These are phyloP conservation scores for Thinocorus orbignyianus DNA, from an alignment of 2,113 vertebrate species.

Conservation along the genomic window DNA sequence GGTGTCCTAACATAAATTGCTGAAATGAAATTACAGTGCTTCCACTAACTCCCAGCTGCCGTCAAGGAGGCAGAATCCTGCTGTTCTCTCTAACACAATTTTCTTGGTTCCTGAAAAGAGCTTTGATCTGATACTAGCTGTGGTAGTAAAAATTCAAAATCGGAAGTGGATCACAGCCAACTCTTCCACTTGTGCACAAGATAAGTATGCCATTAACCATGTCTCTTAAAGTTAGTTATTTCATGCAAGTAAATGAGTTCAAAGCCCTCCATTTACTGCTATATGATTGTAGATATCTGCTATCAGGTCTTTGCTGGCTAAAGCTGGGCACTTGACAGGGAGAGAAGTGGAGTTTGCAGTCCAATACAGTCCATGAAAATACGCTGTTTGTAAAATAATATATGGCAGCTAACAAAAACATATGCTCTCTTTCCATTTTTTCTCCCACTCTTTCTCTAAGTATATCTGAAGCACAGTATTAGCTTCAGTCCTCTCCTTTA, in stretches of 20 bases:
- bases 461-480: not conserved
- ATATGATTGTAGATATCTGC: slow-evolving; percentile 6
- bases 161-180: slow-evolving; percentile 56
- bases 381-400: not conserved
- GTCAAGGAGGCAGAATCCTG: not conserved
- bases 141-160: slow-evolving; percentile 47
- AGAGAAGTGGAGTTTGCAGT: not conserved
- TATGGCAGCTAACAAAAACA: not conserved
- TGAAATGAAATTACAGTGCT: not conserved
- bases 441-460: not conserved
- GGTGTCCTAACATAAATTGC: not conserved
- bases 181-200: slow-evolving; percentile 17
- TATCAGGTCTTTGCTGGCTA: not conserved
- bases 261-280: slow-evolving; percentile 45
- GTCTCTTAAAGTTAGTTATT: slow-evolving; percentile 47
- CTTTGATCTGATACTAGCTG: slow-evolving; percentile 42
- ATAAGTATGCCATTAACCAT: slow-evolving; percentile 52
- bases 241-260: slow-evolving; percentile 47
- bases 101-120: slow-evolving; percentile 50
- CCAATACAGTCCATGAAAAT: not conserved
- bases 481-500: not conserved
- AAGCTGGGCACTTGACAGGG: not conserved
- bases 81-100: not conserved
- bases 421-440: not conserved
- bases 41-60: not conserved